Evolutionary conservation across 2,888 invertebrate genomes (phyloP), one percentile per base, ranked within the genome.

Genomic region (Athetis lepigone): DNA sequence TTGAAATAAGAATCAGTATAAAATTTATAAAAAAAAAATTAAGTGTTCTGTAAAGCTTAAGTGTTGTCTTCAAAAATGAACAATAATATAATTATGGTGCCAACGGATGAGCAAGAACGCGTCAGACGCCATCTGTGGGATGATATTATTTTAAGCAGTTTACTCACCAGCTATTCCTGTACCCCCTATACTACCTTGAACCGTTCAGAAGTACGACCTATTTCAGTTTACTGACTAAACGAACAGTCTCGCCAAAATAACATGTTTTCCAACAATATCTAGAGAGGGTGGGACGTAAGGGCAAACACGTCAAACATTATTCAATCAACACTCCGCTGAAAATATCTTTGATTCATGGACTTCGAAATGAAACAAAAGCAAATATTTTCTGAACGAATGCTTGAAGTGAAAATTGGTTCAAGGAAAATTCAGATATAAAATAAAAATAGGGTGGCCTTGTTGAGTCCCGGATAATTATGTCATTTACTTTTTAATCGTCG

Each of bases 161-260:
- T 88, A 91, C 87, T 94, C 93, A 94, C 71, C 70, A 63, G 83
- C 88, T 94, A 94, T 94, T 94, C 85, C 80, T 75, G 91, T 84
- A 77, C 62, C 79, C n/a, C 83, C 83, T 79, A 77, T 77, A 82
- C 85, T 87, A 88, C 93, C 94, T 94, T 94, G 94, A 94, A 94
- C 94, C 87, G 87, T 73, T 82, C 82, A 72, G 83, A 88, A 90
- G 86, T 87, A 88, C 91, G 88, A 87, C 89, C 88, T 90, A 92
- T 90, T 91, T 92, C 83, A 87, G 87, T 88, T 87, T 89, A 88
- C 85, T 87, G 86, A 86, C 86, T 84, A 83, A 87, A 78, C 71
- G 86, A 88, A 88, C 77, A 65, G 88, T 89, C 90, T 86, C 82
- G 71, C 70, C 62, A 76, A 75, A 78, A 55, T 73, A 70, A 56